A percentile compares a stretch with the other conserved stretches of the same genome.
phyloP scores from a whole-genome alignment of 2,888 invertebrate genomes.

The Rhamphomyia laevipes region DNA sequence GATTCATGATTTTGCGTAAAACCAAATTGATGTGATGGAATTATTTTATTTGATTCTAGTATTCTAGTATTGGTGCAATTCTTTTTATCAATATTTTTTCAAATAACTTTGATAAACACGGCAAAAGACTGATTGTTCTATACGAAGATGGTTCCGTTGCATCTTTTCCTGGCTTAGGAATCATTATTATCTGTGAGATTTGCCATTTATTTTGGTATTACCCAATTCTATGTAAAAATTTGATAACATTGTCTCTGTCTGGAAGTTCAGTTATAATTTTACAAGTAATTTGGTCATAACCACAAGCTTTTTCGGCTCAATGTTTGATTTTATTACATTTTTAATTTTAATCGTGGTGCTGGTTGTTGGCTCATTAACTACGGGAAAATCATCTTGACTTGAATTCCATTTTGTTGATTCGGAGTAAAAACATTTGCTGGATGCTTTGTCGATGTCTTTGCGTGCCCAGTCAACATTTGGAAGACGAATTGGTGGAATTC shows the following conservation, averaged over 20 bases:
- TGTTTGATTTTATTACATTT: neutral
- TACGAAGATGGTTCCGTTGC: too few species aligned
- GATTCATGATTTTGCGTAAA: too few species aligned
- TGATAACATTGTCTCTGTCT: neutral
- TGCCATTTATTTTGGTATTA: neutral
- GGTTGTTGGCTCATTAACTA: neutral
- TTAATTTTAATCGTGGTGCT: neutral
- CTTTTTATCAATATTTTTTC: too few species aligned
- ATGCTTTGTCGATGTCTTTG: neutral
- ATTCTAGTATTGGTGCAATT: too few species aligned
- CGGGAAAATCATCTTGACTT: neutral
- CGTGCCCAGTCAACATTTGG: neutral
- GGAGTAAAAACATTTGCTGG: neutral
- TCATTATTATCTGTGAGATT: conserved; percentile 1
- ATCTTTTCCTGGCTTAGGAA: too few species aligned
- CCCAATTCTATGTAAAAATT: neutral
- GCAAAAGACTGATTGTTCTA: too few species aligned
- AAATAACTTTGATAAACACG: too few species aligned
- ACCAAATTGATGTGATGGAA: too few species aligned
- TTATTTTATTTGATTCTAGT: too few species aligned
- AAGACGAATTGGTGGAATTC: neutral
- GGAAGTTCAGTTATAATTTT: neutral
- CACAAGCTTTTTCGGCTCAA: neutral
- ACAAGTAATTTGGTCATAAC: neutral
- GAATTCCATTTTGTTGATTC: neutral